phyloP scores from a whole-genome alignment of 2,888 invertebrate species.

The Emmelina monodactyla region DNA sequence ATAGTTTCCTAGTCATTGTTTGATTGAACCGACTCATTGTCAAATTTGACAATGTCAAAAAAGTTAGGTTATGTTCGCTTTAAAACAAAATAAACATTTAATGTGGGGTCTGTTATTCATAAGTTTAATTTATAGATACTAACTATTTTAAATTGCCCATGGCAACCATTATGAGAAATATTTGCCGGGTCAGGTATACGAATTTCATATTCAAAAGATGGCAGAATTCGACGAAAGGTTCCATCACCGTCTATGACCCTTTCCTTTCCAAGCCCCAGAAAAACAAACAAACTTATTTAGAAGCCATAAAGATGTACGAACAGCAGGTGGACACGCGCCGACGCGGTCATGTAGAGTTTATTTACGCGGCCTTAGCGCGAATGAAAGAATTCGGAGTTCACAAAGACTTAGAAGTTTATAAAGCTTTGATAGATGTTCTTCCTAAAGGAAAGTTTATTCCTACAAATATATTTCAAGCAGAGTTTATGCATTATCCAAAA shows the following conservation, averaged over 20 bases:
- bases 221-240: slow-evolving; percentile 40
- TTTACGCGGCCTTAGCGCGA: slow-evolving; percentile 84
- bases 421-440: slow-evolving; percentile 82
- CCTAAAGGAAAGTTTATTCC: slow-evolving; percentile 91
- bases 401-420: slow-evolving; percentile 87
- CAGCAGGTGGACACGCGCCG: slow-evolving; percentile 69
- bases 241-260: slow-evolving; percentile 39
- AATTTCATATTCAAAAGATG: slow-evolving; percentile 34
- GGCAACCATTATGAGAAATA: slow-evolving; percentile 36
- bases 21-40: too few species aligned
- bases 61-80: too few species aligned
- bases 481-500: slow-evolving; percentile 93
- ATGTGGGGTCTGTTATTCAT: too few species aligned
- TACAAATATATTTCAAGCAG: slow-evolving; percentile 81
- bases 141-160: too few species aligned
- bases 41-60: too few species aligned
- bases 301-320: slow-evolving; percentile 78
- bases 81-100: too few species aligned
- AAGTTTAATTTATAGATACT: too few species aligned
- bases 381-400: slow-evolving; percentile 92
- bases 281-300: slow-evolving; percentile 72
- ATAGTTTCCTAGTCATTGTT: too few species aligned
- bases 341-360: slow-evolving; percentile 93
- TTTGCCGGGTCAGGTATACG: slow-evolving; percentile 28
- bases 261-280: slow-evolving; percentile 64